Percentiles rank a stretch among this genome's conserved stretches.
These are phyloP conservation scores for Platorchestia sp. DNA, from an alignment of 1,140 invertebrate genomes.

Conservation along the genomic window DNA sequence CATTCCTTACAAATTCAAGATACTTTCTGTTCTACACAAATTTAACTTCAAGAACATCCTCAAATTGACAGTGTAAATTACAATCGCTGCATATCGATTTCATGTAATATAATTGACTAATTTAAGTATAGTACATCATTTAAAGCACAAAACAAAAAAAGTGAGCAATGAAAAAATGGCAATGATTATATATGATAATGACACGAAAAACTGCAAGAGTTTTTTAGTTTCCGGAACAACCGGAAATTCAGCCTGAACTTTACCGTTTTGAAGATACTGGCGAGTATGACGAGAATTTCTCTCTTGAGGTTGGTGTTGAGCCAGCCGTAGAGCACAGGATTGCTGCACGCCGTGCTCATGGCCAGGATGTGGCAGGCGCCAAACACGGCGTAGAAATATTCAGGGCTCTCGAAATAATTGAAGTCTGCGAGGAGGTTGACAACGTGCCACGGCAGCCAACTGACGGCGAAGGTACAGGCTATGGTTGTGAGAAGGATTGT, in stretches of 20 bases:
- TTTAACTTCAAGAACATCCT: too few species aligned
- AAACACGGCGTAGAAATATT: constrained; percentile 70
- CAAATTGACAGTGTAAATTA: too few species aligned
- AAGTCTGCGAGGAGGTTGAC: constrained; percentile 73
- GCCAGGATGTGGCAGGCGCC: constrained; percentile 75
- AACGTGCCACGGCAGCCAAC: constrained; percentile 75
- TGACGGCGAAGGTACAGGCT: constrained; percentile 72
- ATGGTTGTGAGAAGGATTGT: constrained; percentile 73
- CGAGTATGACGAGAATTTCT: constrained; percentile 67
- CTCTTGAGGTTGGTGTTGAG: constrained; percentile 74
- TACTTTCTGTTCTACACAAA: too few species aligned
- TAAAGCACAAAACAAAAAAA: too few species aligned
- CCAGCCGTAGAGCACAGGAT: constrained; percentile 76
- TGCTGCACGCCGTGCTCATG: constrained; percentile 75
- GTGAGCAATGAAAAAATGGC: too few species aligned
- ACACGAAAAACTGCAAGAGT: too few species aligned
- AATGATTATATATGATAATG: too few species aligned
- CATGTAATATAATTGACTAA: too few species aligned
- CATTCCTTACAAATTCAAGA: too few species aligned
- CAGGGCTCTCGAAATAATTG: constrained; percentile 63
- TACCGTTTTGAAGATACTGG: constrained; percentile 58
- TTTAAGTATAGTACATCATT: too few species aligned
- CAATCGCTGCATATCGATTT: too few species aligned
- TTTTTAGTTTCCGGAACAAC: too few species aligned
- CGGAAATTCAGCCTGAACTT: neutral